Conservation (phyloP, 2,888 invertebrate species). For the Microplitis deprimator region DNA sequence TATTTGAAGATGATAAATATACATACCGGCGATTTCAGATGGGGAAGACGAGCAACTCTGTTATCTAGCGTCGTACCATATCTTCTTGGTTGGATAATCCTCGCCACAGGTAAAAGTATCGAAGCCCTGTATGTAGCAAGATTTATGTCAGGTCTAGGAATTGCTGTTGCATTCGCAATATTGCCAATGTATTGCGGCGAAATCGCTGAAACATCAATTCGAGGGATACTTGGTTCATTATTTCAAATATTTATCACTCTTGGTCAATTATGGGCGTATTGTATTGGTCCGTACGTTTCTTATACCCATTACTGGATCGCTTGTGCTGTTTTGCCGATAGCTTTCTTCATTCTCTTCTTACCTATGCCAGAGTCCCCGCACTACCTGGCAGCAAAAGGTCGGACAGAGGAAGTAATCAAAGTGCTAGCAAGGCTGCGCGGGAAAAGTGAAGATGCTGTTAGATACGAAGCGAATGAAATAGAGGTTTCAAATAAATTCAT, state of each 20-base stretch:
- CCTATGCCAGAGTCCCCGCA: constrained; percentile 89
- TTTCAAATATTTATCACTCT: constrained; percentile 82
- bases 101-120: constrained; percentile 74
- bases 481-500: constrained; percentile 66
- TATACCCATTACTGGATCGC: constrained; percentile 79
- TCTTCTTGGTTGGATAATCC: constrained; percentile 76
- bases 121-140: constrained; percentile 74
- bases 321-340: constrained; percentile 76
- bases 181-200: constrained; percentile 90
- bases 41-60: constrained; percentile 81
- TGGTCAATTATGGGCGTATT: constrained; percentile 81
- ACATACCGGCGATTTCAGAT: constrained; percentile 56
- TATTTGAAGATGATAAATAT: not conserved
- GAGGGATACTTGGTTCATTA: constrained; percentile 87
- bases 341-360: constrained; percentile 77
- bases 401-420: constrained; percentile 76
- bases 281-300: constrained; percentile 80
- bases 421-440: constrained; percentile 80
- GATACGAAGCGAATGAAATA: constrained; percentile 77
- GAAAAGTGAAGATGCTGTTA: constrained; percentile 75
- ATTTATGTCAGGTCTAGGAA: constrained; percentile 76
- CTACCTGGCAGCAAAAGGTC: constrained; percentile 76
- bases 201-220: constrained; percentile 84
- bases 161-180: constrained; percentile 80
- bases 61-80: constrained; percentile 77